Evolutionary conservation across 2,113 vertebrate genomes (phyloP).

Genomic region (Bombycilla garrulus): DNA sequence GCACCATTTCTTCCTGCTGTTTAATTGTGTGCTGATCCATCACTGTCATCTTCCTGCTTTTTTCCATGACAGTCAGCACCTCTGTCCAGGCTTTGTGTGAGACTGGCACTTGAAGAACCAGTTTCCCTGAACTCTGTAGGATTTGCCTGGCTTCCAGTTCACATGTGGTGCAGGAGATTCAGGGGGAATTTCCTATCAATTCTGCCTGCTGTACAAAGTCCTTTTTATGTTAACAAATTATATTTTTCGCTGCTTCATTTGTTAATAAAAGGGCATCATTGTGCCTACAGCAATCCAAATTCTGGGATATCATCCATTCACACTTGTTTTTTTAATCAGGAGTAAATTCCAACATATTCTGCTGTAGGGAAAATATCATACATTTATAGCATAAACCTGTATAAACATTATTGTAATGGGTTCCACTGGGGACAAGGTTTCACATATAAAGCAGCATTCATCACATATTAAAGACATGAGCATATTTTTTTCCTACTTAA

Average conservation of each 20-base stretch:
- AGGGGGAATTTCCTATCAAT: neutral
- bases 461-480: slow-evolving; percentile 23
- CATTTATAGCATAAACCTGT: slow-evolving; percentile 33
- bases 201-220: neutral
- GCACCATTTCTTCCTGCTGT: neutral
- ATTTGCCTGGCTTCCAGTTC: neutral
- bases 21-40: neutral
- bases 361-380: slow-evolving; percentile 1
- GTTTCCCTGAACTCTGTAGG: neutral
- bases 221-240: neutral
- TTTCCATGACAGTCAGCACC: accelerated
- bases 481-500: slow-evolving; percentile 29
- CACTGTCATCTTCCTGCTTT: neutral
- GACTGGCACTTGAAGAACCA: neutral
- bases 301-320: neutral
- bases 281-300: neutral
- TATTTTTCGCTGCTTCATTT: neutral
- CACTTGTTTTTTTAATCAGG: neutral
- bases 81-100: neutral
- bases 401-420: slow-evolving; percentile 58
- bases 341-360: slow-evolving; percentile 13
- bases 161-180: neutral
- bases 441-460: slow-evolving; percentile 43
- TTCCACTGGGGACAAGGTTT: slow-evolving; percentile 23
- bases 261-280: neutral